phyloP scores from a whole-genome alignment of 2,113 vertebrate genomes.

The Stigmatopora argus region DNA sequence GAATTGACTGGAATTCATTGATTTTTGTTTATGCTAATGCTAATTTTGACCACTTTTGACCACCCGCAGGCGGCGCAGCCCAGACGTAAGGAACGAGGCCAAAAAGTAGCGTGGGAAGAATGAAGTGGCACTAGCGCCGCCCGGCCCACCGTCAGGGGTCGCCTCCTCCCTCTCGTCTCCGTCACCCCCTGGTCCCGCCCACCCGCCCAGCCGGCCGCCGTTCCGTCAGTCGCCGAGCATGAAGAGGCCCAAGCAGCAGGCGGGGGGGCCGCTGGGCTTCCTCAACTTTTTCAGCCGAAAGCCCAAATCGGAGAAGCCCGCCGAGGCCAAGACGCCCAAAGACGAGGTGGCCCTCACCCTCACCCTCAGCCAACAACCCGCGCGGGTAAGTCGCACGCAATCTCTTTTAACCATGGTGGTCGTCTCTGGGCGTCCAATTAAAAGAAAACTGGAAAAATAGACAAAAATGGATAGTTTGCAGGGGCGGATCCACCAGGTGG shows the following conservation, averaged over 20 bases:
- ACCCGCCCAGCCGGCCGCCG: constrained; percentile 50
- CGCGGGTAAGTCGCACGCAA: constrained; percentile 61
- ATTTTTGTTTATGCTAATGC: too few relatives aligned
- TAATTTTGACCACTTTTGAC: too few relatives aligned
- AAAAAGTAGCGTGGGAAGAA: not conserved
- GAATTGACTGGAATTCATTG: too few relatives aligned
- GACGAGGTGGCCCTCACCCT: constrained; percentile 60
- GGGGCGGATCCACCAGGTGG: too few relatives aligned
- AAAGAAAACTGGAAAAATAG: too few relatives aligned
- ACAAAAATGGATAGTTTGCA: too few relatives aligned
- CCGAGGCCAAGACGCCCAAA: constrained; percentile 33
- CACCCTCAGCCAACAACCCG: constrained; percentile 59
- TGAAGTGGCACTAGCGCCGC: constrained; percentile 12
- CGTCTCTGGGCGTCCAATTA: too few relatives aligned
- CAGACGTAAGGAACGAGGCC: too few relatives aligned
- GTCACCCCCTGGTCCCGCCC: constrained; percentile 40
- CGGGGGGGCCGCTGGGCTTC: constrained; percentile 67
- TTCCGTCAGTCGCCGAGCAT: constrained; percentile 52
- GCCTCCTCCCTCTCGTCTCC: constrained; percentile 46
- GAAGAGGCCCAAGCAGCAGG: constrained; percentile 71
- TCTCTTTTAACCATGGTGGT: too few relatives aligned
- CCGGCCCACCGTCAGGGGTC: constrained; percentile 50
- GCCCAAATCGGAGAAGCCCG: constrained; percentile 59
- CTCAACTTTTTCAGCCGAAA: constrained; percentile 73
- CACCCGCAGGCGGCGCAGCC: too few relatives aligned